phyloP scores from a whole-genome alignment of 2,113 vertebrate genomes.

The Hyperopisus bebe region DNA sequence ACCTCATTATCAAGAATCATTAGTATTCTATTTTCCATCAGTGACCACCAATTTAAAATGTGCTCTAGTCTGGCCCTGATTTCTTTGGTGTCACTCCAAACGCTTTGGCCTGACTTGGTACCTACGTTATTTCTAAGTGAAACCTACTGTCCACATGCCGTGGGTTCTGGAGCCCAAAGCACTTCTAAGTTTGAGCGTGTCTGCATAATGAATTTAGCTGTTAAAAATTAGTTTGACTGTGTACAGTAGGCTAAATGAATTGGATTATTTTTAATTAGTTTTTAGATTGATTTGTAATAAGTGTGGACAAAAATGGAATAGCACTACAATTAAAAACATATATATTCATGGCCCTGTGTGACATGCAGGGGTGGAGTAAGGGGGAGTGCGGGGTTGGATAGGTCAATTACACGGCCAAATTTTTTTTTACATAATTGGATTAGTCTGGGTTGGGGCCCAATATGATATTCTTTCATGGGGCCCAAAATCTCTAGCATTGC shows the following conservation, averaged over 20 bases:
- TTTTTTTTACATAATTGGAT: not conserved
- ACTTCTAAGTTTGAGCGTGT: not conserved
- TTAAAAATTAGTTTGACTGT: not conserved
- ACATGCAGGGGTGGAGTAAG: not conserved
- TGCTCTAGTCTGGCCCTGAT: not conserved
- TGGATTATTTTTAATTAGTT: not conserved
- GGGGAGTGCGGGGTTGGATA: not conserved
- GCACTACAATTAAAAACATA: not conserved
- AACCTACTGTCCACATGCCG: not conserved
- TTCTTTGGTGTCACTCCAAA: not conserved
- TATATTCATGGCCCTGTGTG: not conserved
- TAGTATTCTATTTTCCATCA: slow-evolving; percentile 5
- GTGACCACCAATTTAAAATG: slow-evolving; percentile 13
- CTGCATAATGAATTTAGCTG: not conserved
- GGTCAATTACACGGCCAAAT: not conserved
- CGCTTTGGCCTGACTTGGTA: not conserved
- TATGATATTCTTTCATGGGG: not conserved
- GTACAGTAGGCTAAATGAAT: not conserved
- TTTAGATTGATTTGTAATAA: not conserved
- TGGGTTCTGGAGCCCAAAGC: slow-evolving; percentile 1
- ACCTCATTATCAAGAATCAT: slow-evolving; percentile 22
- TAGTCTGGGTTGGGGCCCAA: not conserved
- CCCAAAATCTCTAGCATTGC: not conserved
- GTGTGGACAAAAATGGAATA: not conserved
- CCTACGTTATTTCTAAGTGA: not conserved